Percentiles rank a stretch among this genome's conserved stretches.
Conservation (phyloP, 2,888 invertebrate species). For the Conus canariensis region DNA sequence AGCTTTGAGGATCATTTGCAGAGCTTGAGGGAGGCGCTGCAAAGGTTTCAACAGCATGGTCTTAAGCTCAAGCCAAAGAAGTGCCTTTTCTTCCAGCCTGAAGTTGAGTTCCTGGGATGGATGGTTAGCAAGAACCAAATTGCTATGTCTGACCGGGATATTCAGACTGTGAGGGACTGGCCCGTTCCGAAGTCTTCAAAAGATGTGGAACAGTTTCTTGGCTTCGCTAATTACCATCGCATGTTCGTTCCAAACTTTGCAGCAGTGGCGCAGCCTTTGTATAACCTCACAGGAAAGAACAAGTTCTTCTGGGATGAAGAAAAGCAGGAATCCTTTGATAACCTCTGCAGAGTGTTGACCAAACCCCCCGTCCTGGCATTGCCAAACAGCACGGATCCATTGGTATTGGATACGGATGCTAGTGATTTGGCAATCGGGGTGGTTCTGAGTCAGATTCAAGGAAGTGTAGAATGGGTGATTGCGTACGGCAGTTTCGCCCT, state of each 20-base stretch:
- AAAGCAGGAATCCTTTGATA: conserved; percentile 30
- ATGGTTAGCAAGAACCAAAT: conserved; percentile 3
- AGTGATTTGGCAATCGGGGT: conserved; percentile 47
- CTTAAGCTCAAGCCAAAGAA: conserved; percentile 55
- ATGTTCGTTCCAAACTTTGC: neutral
- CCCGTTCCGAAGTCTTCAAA: conserved; percentile 35
- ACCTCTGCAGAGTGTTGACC: conserved; percentile 29
- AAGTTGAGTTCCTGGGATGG: conserved; percentile 30
- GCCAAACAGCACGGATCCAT: conserved; percentile 45
- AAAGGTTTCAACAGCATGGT: conserved; percentile 10
- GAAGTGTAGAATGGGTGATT: conserved; percentile 51
- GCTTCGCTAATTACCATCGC: neutral
- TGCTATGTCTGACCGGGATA: conserved; percentile 26
- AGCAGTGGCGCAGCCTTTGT: neutral
- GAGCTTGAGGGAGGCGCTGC: conserved; percentile 35
- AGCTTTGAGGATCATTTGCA: conserved; percentile 45
- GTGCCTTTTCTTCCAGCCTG: conserved; percentile 44
- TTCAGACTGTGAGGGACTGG: conserved; percentile 47
- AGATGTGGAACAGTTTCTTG: conserved; percentile 26
- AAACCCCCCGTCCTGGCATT: conserved; percentile 48
- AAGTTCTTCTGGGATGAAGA: neutral
- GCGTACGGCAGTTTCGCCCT: conserved; percentile 53
- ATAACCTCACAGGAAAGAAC: neutral
- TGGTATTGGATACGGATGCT: conserved; percentile 57
- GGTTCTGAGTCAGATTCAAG: conserved; percentile 53